A percentile compares a stretch with the other conserved stretches of the same genome.
Conservation (phyloP, 2,888 invertebrate genomes). For the Tinea trinotella region DNA sequence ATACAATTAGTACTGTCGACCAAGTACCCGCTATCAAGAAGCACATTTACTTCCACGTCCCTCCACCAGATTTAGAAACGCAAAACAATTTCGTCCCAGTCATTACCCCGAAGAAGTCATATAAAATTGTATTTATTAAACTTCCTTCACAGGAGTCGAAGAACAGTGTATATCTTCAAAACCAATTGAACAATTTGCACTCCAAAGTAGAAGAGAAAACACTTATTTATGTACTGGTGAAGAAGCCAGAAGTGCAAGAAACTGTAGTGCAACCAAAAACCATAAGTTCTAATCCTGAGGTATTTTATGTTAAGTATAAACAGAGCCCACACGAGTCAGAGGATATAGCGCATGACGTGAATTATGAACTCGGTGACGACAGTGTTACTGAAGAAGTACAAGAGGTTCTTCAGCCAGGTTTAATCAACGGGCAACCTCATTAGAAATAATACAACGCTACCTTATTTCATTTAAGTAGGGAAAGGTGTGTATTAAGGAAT, state of each 20-base stretch:
- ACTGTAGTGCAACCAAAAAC: conserved; percentile 75
- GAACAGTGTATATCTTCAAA: conserved; percentile 33
- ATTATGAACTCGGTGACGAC: background rate
- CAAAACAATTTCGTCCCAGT: conserved; percentile 53
- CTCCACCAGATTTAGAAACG: conserved; percentile 77
- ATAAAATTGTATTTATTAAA: conserved; percentile 85
- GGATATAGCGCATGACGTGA: conserved; percentile 9
- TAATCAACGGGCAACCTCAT: conserved; percentile 26
- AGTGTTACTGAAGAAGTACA: background rate
- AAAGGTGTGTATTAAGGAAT: too few relatives aligned
- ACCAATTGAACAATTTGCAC: conserved; percentile 74
- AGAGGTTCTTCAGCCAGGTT: conserved; percentile 27
- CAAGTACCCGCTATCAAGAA: conserved; percentile 75
- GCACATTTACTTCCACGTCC: conserved; percentile 82
- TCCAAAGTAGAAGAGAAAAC: conserved; percentile 77
- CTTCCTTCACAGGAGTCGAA: conserved; percentile 76
- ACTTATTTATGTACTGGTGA: conserved; percentile 80
- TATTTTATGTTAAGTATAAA: conserved; percentile 82
- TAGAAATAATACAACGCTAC: too few relatives aligned
- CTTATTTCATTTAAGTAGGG: too few relatives aligned
- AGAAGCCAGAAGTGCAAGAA: conserved; percentile 78
- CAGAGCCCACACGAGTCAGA: conserved; percentile 65
- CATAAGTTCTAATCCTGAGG: conserved; percentile 78
- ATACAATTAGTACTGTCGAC: too few relatives aligned
- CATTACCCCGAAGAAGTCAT: conserved; percentile 75